Evolutionary conservation across 2,113 vertebrate genomes (phyloP), one percentile per base, ranked within the genome.

Genomic region (Bubo blakistoni): DNA sequence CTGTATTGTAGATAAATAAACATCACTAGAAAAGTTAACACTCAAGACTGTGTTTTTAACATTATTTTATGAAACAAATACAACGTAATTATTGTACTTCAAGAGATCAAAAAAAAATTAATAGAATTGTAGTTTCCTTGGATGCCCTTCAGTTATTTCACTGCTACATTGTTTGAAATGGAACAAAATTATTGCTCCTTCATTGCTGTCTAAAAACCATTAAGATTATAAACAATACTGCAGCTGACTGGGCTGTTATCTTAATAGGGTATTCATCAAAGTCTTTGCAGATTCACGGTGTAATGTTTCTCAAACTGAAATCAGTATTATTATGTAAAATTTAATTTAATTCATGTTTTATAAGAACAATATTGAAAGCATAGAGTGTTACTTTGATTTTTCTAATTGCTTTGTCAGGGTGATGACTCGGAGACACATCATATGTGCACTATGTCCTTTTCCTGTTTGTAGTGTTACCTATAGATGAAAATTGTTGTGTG

Each of bases 181-280:
- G 89, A 95, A 95, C 34, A 94, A 94, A 97, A 97, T 97, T 89
- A 97, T 94, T 97, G 70, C 83, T 91, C 73, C 96, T 97, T 97
- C 96, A 96, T 83, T 94, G 47, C 86, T 94, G 62, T 82, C 61
- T 94, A 62, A 97, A 97, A 96, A 40, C 38, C 78, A 94, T 96
- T 96, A 96, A 96, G 86, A 97, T 97, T 97, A 94, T 96, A 97
- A 98, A 98, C 94, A 97, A 69, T 97, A 95, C 94, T 97, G 86
- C 85, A 95, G 92, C 95, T 95, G 95, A 98, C 90, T 96, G 81
- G 91, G 44, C 96, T 87, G 49, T 97, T 97, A 96, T 93, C 93
- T 95, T 97, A 97, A 96, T 96, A 96, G 86, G 57, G 70, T 96
- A 98, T 97, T 98, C 97, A 97, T 98, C 96, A 97, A 96, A 96